Evolutionary conservation across 2,888 invertebrate species (phyloP).

Genomic region (Megaustenia siamemsis): DNA sequence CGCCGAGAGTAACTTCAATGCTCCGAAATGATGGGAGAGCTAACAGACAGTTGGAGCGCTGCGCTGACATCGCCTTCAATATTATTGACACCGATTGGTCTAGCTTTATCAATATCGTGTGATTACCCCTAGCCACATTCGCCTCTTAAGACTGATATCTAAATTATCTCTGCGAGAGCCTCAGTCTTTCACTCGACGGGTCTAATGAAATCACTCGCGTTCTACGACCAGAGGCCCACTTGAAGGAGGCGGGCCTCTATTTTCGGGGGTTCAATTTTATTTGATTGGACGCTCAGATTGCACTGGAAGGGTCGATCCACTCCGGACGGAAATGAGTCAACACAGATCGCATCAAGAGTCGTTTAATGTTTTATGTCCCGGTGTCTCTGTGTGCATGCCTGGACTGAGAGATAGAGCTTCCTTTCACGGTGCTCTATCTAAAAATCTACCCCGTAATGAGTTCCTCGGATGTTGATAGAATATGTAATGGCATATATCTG

Average conservation of each 20-base stretch:
- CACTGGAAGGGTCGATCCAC: background rate
- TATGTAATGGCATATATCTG: too few species aligned
- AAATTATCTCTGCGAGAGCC: background rate
- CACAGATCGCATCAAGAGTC: constrained; percentile 1
- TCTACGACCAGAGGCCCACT: constrained; percentile 7
- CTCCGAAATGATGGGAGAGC: background rate
- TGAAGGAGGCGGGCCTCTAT: constrained; percentile 27
- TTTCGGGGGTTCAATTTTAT: constrained; percentile 33
- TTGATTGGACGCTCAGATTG: constrained; percentile 43
- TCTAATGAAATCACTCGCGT: constrained; percentile 38
- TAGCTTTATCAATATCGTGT: constrained; percentile 31
- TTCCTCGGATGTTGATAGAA: too few species aligned
- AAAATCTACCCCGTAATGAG: too few species aligned
- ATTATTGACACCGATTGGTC: constrained; percentile 18
- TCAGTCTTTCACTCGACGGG: background rate
- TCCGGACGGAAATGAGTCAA: constrained; percentile 19
- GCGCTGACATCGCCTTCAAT: background rate
- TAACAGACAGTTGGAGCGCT: background rate
- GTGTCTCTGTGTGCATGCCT: background rate
- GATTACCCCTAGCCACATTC: constrained; percentile 24
- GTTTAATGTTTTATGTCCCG: background rate
- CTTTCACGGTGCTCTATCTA: too few species aligned
- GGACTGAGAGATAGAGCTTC: too few species aligned
- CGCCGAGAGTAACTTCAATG: background rate
- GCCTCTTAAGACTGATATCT: constrained; percentile 13